phyloP scores from a whole-genome alignment of 2,888 invertebrate genomes.

The Drosophila pseudotakahashii region DNA sequence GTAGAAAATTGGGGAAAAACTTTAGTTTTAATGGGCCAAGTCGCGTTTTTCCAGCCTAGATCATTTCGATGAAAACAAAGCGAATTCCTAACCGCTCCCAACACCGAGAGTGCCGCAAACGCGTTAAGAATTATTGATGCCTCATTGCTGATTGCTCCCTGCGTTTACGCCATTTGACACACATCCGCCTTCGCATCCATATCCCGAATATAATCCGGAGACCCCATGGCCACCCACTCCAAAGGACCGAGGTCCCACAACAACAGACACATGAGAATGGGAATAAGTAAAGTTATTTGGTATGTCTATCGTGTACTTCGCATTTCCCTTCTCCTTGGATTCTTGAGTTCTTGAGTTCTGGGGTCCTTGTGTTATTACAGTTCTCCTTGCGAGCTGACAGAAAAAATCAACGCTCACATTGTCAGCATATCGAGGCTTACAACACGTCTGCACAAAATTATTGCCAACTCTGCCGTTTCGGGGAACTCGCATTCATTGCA shows the following conservation, averaged over 20 bases:
- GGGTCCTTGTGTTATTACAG: constrained; percentile 53
- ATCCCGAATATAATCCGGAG: constrained; percentile 23
- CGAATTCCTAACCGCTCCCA: constrained; percentile 13
- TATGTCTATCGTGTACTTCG: constrained; percentile 68
- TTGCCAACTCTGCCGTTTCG: constrained; percentile 26
- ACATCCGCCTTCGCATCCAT: too few relatives aligned
- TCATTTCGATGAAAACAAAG: constrained; percentile 7
- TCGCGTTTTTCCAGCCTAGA: constrained; percentile 27
- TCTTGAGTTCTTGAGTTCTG: not conserved
- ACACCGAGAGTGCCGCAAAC: constrained; percentile 51
- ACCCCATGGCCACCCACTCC: not conserved
- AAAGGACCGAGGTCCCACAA: not conserved
- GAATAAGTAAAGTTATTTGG: constrained; percentile 75
- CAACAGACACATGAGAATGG: constrained; percentile 43
- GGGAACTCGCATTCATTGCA: constrained; percentile 45
- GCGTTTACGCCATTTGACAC: constrained; percentile 75
- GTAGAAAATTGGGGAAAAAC: constrained; percentile 41
- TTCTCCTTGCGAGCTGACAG: constrained; percentile 30
- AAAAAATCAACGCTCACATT: constrained; percentile 69
- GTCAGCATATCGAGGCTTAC: constrained; percentile 72
- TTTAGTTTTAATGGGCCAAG: constrained; percentile 72
- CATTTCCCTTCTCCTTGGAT: not conserved
- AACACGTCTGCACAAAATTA: constrained; percentile 27
- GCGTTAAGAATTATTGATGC: constrained; percentile 76
- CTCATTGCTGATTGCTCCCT: constrained; percentile 73